These are phyloP conservation scores for Phyto melanocephala DNA, from an alignment of 2,888 invertebrate species.

Conservation along the genomic window DNA sequence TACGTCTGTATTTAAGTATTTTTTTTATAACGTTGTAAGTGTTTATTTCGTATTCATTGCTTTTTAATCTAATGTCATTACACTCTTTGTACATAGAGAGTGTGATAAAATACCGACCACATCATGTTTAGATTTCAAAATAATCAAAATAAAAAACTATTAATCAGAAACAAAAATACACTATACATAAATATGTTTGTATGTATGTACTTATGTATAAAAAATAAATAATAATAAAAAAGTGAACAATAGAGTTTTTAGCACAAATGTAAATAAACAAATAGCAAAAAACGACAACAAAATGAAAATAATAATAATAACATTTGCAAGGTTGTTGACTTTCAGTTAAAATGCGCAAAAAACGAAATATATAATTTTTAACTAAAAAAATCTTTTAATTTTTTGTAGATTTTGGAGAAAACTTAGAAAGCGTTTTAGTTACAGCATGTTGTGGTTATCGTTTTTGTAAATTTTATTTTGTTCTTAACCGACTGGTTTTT, in stretches of 20 bases:
- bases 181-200: no score
- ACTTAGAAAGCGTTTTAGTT: constrained; percentile 47
- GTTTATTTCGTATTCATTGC: not conserved
- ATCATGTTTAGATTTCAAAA: constrained; percentile 46
- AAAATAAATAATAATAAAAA: not conserved
- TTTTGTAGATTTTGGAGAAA: constrained; percentile 22
- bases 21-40: no score
- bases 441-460: not conserved
- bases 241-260: constrained; percentile 22
- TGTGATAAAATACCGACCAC: constrained; percentile 40
- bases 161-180: constrained; percentile 17
- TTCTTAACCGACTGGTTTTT: constrained; percentile 13
- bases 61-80: constrained; percentile 31
- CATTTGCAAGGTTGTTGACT: constrained; percentile 51
- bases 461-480: not conserved
- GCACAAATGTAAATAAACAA: constrained; percentile 26
- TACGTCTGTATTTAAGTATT: not conserved
- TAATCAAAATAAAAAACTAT: not conserved
- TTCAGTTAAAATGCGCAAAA: constrained; percentile 41
- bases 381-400: not conserved
- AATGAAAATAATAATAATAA: constrained; percentile 11
- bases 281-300: not conserved
- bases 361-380: not conserved
- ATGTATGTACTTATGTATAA: no score
- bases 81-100: constrained; percentile 14